Evolutionary conservation across 2,113 vertebrate genomes (phyloP), one percentile per base, ranked within the genome.

Genomic region (Ophiodon elongatus): DNA sequence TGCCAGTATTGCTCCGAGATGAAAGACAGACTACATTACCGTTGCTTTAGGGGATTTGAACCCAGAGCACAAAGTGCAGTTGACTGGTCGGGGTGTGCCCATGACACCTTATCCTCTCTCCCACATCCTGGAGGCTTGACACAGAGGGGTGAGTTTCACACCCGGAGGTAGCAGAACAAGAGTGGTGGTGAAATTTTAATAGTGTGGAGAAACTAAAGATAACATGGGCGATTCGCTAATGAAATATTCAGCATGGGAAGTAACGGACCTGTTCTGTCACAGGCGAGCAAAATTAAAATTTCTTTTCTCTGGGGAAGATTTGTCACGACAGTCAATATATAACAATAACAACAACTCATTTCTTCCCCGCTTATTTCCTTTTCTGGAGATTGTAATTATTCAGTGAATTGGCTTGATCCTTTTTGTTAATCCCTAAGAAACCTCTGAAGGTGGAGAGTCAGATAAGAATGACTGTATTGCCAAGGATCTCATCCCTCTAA

Each of bases 151-250:
- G 72, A 89, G 90, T 93, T 94, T 95, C 87, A 92, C 92, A 94
- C 91, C 94, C 92, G 76, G 63, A 91, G 90, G 85, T 76, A 74
- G 52, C 79, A 77, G 80, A 93, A 93, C 89, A 93, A 91, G 90
- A 90, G 88, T 77, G 25, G 71, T 59, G 77, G 80, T 94, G 73
- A 94, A 90, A 92, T 86, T 91, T 94, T 89, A 92, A 94, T 92
- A 88, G 75, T 82, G 57, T 27, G 23, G 52, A 79, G 88, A 88
- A 88, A 80, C 78, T 66, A 19, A 87, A 89, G 89, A 84, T 72
- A 91, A 82, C 50, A 15, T n/a, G 13, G 84, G 45, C 35, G 68
- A 84, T 73, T 63, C 60, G 67, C 31, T 89, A 39, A 76, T 92
- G 65, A 95, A 93, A 92, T 89, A 94, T 94, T 92, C 83, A 94